These are phyloP conservation scores for Mythimna impura DNA, from an alignment of 2,888 invertebrate genomes.

Conservation along the genomic window DNA sequence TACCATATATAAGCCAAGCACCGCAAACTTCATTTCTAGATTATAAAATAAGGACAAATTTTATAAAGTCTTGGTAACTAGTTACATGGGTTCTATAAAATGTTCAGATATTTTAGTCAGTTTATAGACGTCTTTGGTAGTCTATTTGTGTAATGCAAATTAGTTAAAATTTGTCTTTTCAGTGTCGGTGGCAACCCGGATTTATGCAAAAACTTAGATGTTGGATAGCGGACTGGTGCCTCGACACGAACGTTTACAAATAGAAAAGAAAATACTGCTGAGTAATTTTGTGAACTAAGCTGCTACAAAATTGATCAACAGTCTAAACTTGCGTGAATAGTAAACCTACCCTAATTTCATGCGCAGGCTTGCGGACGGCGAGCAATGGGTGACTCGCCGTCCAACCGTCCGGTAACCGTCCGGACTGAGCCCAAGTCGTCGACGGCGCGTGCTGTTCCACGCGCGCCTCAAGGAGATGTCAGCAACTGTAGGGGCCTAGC, in stretches of 20 bases:
- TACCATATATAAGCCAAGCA: constrained; percentile 67
- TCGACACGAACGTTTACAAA: background rate
- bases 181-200: constrained; percentile 2
- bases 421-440: too few relatives aligned
- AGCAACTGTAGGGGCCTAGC: too few relatives aligned
- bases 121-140: constrained; percentile 36
- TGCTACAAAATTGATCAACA: background rate
- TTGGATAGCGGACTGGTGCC: constrained; percentile 8
- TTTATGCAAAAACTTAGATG: constrained; percentile 34
- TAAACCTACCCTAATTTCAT: background rate
- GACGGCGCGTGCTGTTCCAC: too few relatives aligned
- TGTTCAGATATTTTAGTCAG: constrained; percentile 51
- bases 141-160: constrained; percentile 56
- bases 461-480: too few relatives aligned
- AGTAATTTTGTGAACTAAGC: background rate
- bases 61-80: constrained; percentile 43
- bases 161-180: constrained; percentile 47
- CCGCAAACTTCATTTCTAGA: constrained; percentile 69
- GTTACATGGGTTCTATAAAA: background rate
- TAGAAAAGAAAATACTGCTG: constrained; percentile 7
- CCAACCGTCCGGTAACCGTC: too few relatives aligned
- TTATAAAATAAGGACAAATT: constrained; percentile 55
- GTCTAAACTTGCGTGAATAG: background rate
- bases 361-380: too few relatives aligned
- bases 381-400: too few relatives aligned